A percentile compares a stretch with the other conserved stretches of the same genome.
These are phyloP conservation scores for Dinocampus coccinellae DNA, from an alignment of 2,888 invertebrate genomes.

Conservation along the genomic window DNA sequence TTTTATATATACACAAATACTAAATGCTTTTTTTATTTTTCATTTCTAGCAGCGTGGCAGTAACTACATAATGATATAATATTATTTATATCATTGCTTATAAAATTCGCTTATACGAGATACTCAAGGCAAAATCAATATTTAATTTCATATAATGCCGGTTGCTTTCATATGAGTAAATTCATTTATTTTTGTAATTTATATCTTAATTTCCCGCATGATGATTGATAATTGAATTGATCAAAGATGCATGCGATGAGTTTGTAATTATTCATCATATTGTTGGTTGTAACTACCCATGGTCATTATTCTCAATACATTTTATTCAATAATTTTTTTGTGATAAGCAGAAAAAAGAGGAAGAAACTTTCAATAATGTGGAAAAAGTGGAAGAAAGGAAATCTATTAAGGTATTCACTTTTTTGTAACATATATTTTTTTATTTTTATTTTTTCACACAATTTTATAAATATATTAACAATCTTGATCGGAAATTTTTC, in stretches of 20 bases:
- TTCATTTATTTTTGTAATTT: not conserved
- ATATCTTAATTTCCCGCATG: not conserved
- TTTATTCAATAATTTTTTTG: constrained; percentile 19
- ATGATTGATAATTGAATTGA: not conserved
- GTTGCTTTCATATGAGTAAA: not conserved
- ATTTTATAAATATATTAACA: not conserved
- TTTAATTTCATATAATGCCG: not conserved
- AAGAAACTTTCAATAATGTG: constrained; percentile 63
- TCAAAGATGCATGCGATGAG: not conserved
- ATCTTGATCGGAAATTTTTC: not conserved
- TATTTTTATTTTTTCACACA: not conserved
- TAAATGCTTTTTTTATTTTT: constrained; percentile 29
- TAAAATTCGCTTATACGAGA: constrained; percentile 29
- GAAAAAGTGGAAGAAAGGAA: constrained; percentile 58
- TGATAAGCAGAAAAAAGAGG: constrained; percentile 54
- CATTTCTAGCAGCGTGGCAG: constrained; percentile 40
- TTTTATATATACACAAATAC: constrained; percentile 8
- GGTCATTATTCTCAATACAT: not conserved
- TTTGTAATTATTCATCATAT: not conserved
- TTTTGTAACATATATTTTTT: not conserved
- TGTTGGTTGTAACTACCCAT: not conserved
- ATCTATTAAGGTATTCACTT: constrained; percentile 55
- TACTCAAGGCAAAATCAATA: constrained; percentile 23
- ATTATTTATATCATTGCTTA: constrained; percentile 36
- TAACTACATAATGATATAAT: constrained; percentile 26